Evolutionary conservation across 35 echinoderm and acorn worm genomes (phyloP).

Genomic region (Stichopus chloronotus): DNA sequence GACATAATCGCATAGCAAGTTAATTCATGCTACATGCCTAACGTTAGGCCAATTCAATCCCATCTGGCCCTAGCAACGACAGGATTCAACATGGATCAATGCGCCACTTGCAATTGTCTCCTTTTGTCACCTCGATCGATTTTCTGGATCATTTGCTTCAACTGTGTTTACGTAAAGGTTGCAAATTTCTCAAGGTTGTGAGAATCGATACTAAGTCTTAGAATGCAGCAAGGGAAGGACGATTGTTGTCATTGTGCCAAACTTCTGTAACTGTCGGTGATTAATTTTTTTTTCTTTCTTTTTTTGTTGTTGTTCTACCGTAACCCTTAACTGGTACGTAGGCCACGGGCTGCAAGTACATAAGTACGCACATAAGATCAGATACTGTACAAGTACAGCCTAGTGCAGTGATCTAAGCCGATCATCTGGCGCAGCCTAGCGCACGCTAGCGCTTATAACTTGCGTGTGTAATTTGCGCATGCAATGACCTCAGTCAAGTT

Average conservation of each 20-base stretch:
- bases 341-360: too few relatives aligned
- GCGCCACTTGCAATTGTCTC: background rate
- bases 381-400: too few relatives aligned
- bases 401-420: too few relatives aligned
- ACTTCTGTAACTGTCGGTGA: background rate
- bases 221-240: background rate
- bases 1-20: too few relatives aligned
- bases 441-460: too few relatives aligned
- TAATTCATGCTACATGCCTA: too few relatives aligned
- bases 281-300: background rate
- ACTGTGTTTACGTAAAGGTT: constrained; percentile 34
- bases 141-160: constrained; percentile 11
- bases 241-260: background rate
- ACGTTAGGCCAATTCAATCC: background rate
- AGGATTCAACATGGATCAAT: constrained; percentile 4
- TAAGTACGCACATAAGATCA: too few relatives aligned
- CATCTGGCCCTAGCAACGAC: constrained; percentile 12
- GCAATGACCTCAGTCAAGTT: too few relatives aligned
- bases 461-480: too few relatives aligned
- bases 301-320: background rate
- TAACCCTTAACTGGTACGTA: background rate
- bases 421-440: too few relatives aligned
- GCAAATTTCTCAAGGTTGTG: constrained; percentile 35
- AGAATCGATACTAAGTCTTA: background rate
- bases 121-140: constrained; percentile 34